Evolutionary conservation across 2,113 vertebrate species (phyloP), one percentile per base, ranked within the genome.

Genomic region (Herpetotheres cachinnans): DNA sequence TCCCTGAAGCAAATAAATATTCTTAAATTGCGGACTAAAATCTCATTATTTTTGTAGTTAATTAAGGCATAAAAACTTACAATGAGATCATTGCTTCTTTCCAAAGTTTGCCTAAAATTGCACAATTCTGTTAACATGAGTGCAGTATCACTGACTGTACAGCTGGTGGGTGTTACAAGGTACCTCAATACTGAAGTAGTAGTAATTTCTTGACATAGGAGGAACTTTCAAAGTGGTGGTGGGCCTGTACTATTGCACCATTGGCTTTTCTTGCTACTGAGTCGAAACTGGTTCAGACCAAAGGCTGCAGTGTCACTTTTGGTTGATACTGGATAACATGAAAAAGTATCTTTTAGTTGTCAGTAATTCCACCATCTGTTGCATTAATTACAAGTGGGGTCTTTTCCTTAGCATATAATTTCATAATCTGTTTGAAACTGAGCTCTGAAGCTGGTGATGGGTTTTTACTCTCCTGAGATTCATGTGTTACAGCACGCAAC

Each of bases 401-500:
- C 8, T 66, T 96, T 26, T 58, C 13, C 63, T 86, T 86, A 66
- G 30, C 16, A 2, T 44, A 7, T 56, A 40, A 59, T 70, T 81
- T 84, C 11, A 82, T 67, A 82, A 13, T 76, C 65, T 61, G 1
- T 69, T 72, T 90, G 59, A 83, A 80, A 44, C 15, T 72, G 62
- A 80, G 16, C 59, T 90, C 42, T 0, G 0, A 65, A 84, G 59
- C n/a, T 62, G 71, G 42, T 93, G 67, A 40, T 88, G 50, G 32
- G 34, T 55, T 84, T 71, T 89, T 70, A 36, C 4, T 76, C 34
- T 80, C 24, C 21, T 25, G 56, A 65, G 26, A 44, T 74, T 84
- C 12, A 21, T 2, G 3, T 2, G 3, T 82, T 86, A 30, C n/a
- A 25, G 38, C 16, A 13, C 0, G 0, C 38, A 44, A 4, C 38